Percentiles rank a stretch among this genome's conserved stretches.
Conservation (phyloP, 2,113 vertebrate species). For the Azemiops feae region DNA sequence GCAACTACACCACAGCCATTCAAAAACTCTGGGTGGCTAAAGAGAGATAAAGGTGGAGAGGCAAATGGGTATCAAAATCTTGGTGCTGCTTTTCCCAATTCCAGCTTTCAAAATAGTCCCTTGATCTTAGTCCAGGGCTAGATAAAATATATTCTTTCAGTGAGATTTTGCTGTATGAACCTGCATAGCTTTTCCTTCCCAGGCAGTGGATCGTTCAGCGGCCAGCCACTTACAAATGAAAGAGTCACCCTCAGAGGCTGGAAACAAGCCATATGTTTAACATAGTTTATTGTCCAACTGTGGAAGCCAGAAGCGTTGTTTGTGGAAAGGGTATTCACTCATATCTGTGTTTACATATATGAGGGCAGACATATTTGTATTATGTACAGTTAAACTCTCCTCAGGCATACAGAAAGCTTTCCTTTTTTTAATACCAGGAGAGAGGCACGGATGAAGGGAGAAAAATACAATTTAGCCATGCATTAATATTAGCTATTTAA, state of each 20-base stretch:
- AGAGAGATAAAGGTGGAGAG: neutral
- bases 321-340: conserved; percentile 43
- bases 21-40: neutral
- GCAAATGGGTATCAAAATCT: neutral
- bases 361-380: conserved; percentile 49
- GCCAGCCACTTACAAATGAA: neutral
- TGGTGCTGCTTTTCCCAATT: neutral
- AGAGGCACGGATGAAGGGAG: accelerated
- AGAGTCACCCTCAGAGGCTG: conserved; percentile 18
- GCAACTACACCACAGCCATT: neutral
- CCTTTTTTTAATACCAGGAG: conserved; percentile 14
- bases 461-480: accelerated
- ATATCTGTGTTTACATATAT: conserved; percentile 54
- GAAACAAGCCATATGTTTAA: conserved; percentile 25
- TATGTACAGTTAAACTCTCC: conserved; percentile 47
- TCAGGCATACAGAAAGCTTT: neutral
- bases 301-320: conserved; percentile 45
- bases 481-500: neutral
- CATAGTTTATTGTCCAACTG: conserved; percentile 10
- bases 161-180: neutral
- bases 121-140: neutral
- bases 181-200: neutral
- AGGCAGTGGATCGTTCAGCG: neutral
- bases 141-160: neutral
- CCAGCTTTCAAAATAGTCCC: neutral